These are phyloP conservation scores for Drosophila lini DNA, from an alignment of 1,140 invertebrate species.

Conservation along the genomic window DNA sequence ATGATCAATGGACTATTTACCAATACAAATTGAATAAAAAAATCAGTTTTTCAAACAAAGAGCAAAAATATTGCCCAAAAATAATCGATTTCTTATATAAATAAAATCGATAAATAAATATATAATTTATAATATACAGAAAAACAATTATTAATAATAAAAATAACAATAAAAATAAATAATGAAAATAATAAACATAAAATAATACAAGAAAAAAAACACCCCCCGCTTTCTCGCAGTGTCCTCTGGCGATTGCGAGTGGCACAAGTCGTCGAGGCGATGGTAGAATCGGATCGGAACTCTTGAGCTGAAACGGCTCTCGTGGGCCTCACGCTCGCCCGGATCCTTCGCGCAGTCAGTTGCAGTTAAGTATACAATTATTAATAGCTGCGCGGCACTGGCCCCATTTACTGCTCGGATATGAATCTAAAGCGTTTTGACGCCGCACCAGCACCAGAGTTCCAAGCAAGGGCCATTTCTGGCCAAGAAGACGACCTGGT, in stretches of 20 bases:
- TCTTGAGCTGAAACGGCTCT: slow-evolving; percentile 73
- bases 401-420: slow-evolving; percentile 24
- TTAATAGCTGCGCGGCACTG: slow-evolving; percentile 38
- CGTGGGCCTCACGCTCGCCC: slow-evolving; percentile 14
- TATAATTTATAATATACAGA: no score
- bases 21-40: no score
- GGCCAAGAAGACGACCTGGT: neutral
- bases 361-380: slow-evolving; percentile 50
- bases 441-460: neutral
- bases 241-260: slow-evolving; percentile 21
- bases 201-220: no score
- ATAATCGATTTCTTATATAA: no score
- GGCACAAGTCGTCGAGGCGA: slow-evolving; percentile 33
- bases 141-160: no score
- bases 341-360: slow-evolving; percentile 8
- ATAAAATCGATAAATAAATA: no score
- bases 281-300: slow-evolving; percentile 65
- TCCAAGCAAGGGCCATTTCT: neutral
- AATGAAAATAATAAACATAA: no score
- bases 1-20: no score
- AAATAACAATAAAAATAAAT: no score
- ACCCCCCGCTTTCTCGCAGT: neutral
- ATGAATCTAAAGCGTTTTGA: slow-evolving; percentile 23
- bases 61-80: no score
- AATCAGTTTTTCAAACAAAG: no score